phyloP scores from a whole-genome alignment of 35 echinoderm and acorn worm genomes.

The Strongylocentrotus purpuratus region DNA sequence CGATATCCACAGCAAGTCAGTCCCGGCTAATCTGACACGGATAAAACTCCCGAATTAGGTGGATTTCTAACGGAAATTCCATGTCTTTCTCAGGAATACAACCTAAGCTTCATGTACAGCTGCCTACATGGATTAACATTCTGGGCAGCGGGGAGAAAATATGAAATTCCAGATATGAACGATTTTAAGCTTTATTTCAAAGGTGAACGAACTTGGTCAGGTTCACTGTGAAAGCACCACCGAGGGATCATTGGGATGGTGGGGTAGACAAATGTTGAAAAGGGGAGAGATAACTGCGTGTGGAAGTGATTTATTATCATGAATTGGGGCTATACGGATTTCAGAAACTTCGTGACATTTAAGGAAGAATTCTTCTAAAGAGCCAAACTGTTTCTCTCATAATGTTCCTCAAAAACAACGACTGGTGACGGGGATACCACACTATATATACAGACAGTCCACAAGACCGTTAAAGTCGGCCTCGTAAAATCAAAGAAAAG shows the following conservation, averaged over 20 bases:
- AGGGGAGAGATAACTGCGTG: neutral
- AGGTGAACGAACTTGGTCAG: neutral
- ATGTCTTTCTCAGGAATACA: neutral
- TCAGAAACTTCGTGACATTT: too few relatives aligned
- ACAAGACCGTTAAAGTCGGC: too few relatives aligned
- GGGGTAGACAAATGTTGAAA: neutral
- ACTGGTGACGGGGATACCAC: too few relatives aligned
- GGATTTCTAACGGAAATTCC: neutral
- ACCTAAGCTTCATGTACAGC: neutral
- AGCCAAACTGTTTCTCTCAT: too few relatives aligned
- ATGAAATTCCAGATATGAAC: neutral
- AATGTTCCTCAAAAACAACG: too few relatives aligned
- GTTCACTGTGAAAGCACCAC: neutral
- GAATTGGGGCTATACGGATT: too few relatives aligned
- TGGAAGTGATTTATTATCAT: too few relatives aligned
- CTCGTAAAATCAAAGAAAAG: too few relatives aligned
- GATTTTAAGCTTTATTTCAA: neutral
- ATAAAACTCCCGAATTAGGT: neutral
- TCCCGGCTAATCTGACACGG: neutral
- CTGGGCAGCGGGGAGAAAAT: neutral
- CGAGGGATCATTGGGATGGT: neutral
- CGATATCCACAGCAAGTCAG: neutral
- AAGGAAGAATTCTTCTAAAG: too few relatives aligned
- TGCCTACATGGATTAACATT: conserved; percentile 11
- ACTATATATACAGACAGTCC: too few relatives aligned